These are phyloP conservation scores for Hyles vespertilio DNA, from an alignment of 1,140 invertebrate genomes.

Conservation along the genomic window DNA sequence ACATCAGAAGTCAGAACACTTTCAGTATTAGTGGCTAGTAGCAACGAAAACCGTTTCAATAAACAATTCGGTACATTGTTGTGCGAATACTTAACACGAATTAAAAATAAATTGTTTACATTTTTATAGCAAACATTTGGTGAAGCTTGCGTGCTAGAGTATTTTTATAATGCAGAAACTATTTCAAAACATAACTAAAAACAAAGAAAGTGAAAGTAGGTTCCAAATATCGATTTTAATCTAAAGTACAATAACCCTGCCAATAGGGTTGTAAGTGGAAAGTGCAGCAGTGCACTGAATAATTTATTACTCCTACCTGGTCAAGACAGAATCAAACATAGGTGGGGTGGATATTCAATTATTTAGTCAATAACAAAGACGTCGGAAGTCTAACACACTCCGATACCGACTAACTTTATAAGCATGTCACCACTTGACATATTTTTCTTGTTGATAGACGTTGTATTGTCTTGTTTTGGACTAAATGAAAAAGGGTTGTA, in stretches of 20 bases:
- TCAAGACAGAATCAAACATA: slow-evolving; percentile 27
- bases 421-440: not conserved
- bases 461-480: not conserved
- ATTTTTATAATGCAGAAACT: no score
- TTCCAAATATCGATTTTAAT: slow-evolving; percentile 2
- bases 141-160: no score
- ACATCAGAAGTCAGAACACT: no score
- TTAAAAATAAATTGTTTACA: no score
- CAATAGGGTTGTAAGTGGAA: slow-evolving; percentile 17
- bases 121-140: no score
- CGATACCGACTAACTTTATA: slow-evolving; percentile 16
- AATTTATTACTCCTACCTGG: slow-evolving; percentile 51
- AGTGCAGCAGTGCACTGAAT: slow-evolving; percentile 41
- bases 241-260: slow-evolving; percentile 28
- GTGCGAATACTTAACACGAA: no score
- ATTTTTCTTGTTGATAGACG: not conserved
- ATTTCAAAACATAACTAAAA: no score
- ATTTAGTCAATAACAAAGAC: slow-evolving; percentile 22
- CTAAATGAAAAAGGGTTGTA: not conserved
- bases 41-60: no score
- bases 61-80: no score
- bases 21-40: no score
- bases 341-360: not conserved
- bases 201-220: not conserved
- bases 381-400: slow-evolving; percentile 23